Evolutionary conservation across 2,113 vertebrate species (phyloP).

Genomic region (Candoia aspera): DNA sequence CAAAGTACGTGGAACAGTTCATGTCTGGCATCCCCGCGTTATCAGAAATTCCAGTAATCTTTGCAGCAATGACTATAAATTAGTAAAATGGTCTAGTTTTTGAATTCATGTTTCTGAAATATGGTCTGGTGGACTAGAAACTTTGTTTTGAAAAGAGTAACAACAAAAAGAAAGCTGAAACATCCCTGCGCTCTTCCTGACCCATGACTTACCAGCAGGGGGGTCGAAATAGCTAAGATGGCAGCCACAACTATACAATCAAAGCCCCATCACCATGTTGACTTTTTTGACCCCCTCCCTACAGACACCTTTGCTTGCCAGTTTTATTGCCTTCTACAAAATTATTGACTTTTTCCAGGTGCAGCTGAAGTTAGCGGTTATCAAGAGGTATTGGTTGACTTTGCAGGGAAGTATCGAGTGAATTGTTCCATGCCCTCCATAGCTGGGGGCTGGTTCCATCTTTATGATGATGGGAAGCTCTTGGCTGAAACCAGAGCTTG

Average conservation of each 20-base stretch:
- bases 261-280: neutral
- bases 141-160: neutral
- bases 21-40: neutral
- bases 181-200: neutral
- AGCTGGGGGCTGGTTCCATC: slow-evolving; percentile 25
- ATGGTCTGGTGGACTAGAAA: neutral
- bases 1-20: neutral
- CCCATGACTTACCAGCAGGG: neutral
- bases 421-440: neutral
- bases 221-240: neutral
- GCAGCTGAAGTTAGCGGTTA: neutral
- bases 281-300: neutral
- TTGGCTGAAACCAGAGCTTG: slow-evolving; percentile 14
- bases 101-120: neutral
- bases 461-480: slow-evolving; percentile 7
- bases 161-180: neutral
- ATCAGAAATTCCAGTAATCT: neutral
- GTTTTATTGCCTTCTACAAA: neutral
- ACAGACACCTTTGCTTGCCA: neutral
- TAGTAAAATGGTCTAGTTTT: neutral
- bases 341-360: neutral
- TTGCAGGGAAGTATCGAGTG: slow-evolving; percentile 13
- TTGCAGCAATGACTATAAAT: neutral
- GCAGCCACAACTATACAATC: neutral
- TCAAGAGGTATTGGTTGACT: slow-evolving; percentile 16